Base-by-base conservation (phyloP, 2,113 vertebrate genomes). In the Platichthys flesus region DNA sequence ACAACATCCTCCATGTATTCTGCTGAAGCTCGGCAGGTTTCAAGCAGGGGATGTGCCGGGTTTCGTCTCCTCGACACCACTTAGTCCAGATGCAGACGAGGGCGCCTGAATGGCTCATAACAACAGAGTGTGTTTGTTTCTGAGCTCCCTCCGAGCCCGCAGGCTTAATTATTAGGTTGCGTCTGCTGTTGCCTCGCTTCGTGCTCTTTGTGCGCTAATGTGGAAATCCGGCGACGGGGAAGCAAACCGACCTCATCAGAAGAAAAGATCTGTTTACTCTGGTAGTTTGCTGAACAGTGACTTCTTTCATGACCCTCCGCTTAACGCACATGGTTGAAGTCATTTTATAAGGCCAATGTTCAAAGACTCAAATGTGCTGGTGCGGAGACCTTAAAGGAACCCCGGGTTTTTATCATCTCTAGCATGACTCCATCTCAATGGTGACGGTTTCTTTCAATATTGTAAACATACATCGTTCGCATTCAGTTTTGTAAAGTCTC, bases 1-100 rank as follows among this genome's bases (percentile, higher is more conserved):
- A 47, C 59, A 63, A 54, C n/a, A 56, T 76, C 68, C 71, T 80
- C 18, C 67, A 28, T 52, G 40, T 79, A 55, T 35, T 65, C 35
- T 9, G 16, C 47, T 51, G 15, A 51, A 16, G 47, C 4, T 16
- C 15, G 14, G 45, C 16, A 18, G 52, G 28, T 63, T 60, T 67
- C 37, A 21, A n/a, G 24, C 60, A 58, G 74, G 28, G 28, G 35
- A 47, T 23, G 23, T 54, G 23, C 47, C 37, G 40, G 40, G 62
- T 55, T 45, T 0, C 3, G 23, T 66, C 64, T 45, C 61, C 35
- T 71, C 67, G 67, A 67, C 21, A 23, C 63, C 62, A 56, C 69
- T 75, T 62, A 66, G 57, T 76, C 58, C 71, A 69, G 58, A 68
- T 71, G 47, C 47, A 51, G 47, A 20, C 40, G 40, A 42, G 40